Percentiles rank a stretch among this genome's conserved stretches.
Conservation (phyloP, 2,888 invertebrate genomes). For the Leptopilina drosophilae region DNA sequence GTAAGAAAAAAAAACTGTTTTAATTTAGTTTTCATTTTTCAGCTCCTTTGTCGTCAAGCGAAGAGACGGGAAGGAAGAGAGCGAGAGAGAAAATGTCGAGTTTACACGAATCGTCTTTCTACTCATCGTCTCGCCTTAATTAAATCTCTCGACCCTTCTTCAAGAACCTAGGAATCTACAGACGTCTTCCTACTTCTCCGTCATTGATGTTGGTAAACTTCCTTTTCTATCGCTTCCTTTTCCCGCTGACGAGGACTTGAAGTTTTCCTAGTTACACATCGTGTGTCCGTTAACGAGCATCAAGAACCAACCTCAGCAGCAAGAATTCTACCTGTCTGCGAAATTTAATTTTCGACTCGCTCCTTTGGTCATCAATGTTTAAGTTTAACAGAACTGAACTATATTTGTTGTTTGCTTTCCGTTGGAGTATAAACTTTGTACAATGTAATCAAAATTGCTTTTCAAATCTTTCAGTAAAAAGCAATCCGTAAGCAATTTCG, state of each 20-base stretch:
- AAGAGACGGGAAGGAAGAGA: background rate
- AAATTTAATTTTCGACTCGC: slow-evolving; percentile 8
- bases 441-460: too few species aligned
- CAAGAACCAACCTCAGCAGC: slow-evolving; percentile 23
- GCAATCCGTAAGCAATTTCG: too few species aligned
- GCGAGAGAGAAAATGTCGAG: slow-evolving; percentile 51
- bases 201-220: slow-evolving; percentile 25
- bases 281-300: slow-evolving; percentile 29
- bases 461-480: too few species aligned
- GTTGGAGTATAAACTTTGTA: too few species aligned
- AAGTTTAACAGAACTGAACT: background rate
- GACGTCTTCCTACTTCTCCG: slow-evolving; percentile 25
- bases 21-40: background rate
- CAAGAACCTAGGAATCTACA: slow-evolving; percentile 51
- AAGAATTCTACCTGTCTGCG: background rate
- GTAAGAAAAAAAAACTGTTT: background rate
- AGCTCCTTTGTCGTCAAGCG: background rate
- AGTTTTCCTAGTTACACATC: slow-evolving; percentile 38
- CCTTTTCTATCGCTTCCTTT: slow-evolving; percentile 23
- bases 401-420: background rate
- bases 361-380: background rate
- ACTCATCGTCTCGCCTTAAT: slow-evolving; percentile 66
- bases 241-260: slow-evolving; percentile 27
- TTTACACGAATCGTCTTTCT: slow-evolving; percentile 65
- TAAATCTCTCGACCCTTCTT: slow-evolving; percentile 68